phyloP scores from a whole-genome alignment of 2,797 vertebrate species.

The Pseudomugil gertrudae region DNA sequence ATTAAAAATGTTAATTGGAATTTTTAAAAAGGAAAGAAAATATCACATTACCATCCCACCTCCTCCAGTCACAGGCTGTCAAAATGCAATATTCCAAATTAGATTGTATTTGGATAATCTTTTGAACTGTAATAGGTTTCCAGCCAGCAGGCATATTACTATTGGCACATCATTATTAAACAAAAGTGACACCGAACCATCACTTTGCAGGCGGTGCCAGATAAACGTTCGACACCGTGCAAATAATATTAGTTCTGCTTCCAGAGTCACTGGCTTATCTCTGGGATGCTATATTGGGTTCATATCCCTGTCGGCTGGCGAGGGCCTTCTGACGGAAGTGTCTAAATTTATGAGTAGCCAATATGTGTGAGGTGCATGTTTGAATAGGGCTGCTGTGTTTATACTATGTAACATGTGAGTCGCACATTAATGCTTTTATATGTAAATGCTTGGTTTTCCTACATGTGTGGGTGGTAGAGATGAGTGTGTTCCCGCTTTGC shows the following conservation, averaged over 20 bases:
- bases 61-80: conserved; percentile 83
- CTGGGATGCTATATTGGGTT: conserved; percentile 85
- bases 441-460: conserved; percentile 67
- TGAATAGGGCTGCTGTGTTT: conserved; percentile 72
- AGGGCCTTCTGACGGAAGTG: conserved; percentile 85
- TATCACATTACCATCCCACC: conserved; percentile 79
- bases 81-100: conserved; percentile 88
- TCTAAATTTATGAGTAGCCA: conserved; percentile 86
- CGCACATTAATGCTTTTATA: conserved; percentile 76
- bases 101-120: conserved; percentile 89
- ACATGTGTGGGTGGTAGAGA: conserved; percentile 37
- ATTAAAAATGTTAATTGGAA: conserved; percentile 87
- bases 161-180: conserved; percentile 89
- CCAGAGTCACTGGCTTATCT: conserved; percentile 85
- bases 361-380: conserved; percentile 77
- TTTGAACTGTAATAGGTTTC: conserved; percentile 87
- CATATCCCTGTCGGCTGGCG: conserved; percentile 83
- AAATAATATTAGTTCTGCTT: conserved; percentile 89
- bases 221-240: conserved; percentile 85
- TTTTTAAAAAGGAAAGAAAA: conserved; percentile 78
- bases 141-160: conserved; percentile 85
- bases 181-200: conserved; percentile 88
- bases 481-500: conserved; percentile 36
- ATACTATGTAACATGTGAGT: conserved; percentile 47
- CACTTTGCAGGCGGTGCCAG: conserved; percentile 85